Percentiles rank a stretch among this genome's conserved stretches.
phyloP scores from a whole-genome alignment of 2,888 invertebrate genomes.

The Acleris sparsana region DNA sequence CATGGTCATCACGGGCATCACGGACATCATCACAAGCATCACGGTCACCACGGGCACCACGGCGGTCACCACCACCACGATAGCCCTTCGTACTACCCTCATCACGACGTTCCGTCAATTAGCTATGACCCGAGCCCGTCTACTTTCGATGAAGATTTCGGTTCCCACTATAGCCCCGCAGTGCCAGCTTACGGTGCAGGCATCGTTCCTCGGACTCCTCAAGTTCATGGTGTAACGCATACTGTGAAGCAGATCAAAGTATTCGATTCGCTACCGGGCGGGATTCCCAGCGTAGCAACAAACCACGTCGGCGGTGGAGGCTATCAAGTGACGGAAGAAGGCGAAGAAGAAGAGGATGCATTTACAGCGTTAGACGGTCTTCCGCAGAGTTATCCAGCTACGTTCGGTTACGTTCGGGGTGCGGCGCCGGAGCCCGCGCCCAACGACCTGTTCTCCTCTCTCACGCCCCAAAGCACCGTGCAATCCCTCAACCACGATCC shows the following conservation, averaged over 20 bases:
- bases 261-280: slow-evolving; percentile 67
- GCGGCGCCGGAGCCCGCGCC: slow-evolving; percentile 53
- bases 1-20: slow-evolving; percentile 28
- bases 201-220: slow-evolving; percentile 51
- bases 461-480: slow-evolving; percentile 54
- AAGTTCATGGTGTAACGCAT: slow-evolving; percentile 60
- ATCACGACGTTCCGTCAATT: slow-evolving; percentile 52
- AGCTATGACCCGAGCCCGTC: slow-evolving; percentile 47
- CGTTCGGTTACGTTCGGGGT: slow-evolving; percentile 61
- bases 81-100: slow-evolving; percentile 49
- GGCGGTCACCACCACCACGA: slow-evolving; percentile 44
- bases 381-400: slow-evolving; percentile 64
- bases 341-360: slow-evolving; percentile 65
- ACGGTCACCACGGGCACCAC: slow-evolving; percentile 46
- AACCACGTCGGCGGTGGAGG: slow-evolving; percentile 48
- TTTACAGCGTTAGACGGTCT: slow-evolving; percentile 64
- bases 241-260: slow-evolving; percentile 76
- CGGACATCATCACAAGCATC: slow-evolving; percentile 41
- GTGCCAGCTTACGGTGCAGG: slow-evolving; percentile 53
- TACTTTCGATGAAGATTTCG: slow-evolving; percentile 62
- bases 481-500: slow-evolving; percentile 55
- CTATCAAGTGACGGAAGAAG: slow-evolving; percentile 75
- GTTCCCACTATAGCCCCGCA: slow-evolving; percentile 54
- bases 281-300: slow-evolving; percentile 46
- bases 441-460: slow-evolving; percentile 57